Base-by-base conservation (phyloP, 2,113 vertebrate genomes). In the Triplophysa dalaica region DNA sequence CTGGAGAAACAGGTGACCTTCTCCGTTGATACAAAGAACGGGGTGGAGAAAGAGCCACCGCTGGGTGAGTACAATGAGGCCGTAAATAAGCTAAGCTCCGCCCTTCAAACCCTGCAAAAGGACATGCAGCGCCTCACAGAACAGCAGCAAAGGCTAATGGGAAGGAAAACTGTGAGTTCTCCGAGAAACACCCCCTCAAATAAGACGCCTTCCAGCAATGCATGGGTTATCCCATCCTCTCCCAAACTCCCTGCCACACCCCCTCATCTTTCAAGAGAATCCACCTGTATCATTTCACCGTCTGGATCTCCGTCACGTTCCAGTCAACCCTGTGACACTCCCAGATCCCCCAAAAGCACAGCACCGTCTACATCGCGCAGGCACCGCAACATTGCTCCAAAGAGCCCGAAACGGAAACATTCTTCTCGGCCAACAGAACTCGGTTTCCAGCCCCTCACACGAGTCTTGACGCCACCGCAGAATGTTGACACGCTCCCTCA, bases 91-190 rank as follows among this genome's bases (percentile, higher is more conserved):
- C 88, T 98, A 80, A 96, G 94, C 62, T 92, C 95, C 0, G 94
- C 96, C 0, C 81, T 98, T 76, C 93, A 91, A 82, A 93, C 93
- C 0, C 87, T 98, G 19, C 97, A 97, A 76, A 81, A 87, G 38
- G 97, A 98, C 87, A 97, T 98, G 96, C 94, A 96, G 75, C 92
- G 94, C 45, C 89, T 98, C 29, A 95, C 95, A 0, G 94, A 94
- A n/a, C 97, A 98, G 84, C 97, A 98, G 54, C 92, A 95, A 61
- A 90, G 91, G 64, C 91, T 98, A 0, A 89, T 98, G 89, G 87
- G 82, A 58, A 93, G 93, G 22, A 92, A 94, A 2, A 90, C 90
- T 1, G 45, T 79, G 77, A 48, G 62, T 85, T 86, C 90, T 16
- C 84, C 88, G 56, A 91, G 84, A 84, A 84, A 73, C 64, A 73